A percentile compares a stretch with the other conserved stretches of the same genome.
Evolutionary conservation across 2,888 invertebrate genomes (phyloP).

Genomic region (Platycheirus rosarum): DNA sequence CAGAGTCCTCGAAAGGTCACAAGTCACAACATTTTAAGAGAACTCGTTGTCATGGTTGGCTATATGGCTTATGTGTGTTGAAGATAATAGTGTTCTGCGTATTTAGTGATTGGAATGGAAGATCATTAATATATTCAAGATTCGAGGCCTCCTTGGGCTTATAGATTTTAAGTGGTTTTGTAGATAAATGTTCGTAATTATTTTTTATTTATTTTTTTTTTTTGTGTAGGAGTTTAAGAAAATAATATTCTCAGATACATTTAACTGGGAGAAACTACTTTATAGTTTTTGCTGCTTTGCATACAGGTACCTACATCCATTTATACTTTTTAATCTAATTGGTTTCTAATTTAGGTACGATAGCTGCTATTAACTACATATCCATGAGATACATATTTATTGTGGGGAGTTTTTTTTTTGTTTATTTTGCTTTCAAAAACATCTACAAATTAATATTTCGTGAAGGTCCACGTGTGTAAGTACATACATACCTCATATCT

Average conservation of each 20-base stretch:
- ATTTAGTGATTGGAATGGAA: conserved; percentile 1
- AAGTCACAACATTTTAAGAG: not conserved
- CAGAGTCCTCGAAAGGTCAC: conserved; percentile 67
- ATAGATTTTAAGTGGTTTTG: not conserved
- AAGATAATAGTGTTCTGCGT: not conserved
- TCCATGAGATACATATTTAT: no score
- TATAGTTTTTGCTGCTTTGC: no score
- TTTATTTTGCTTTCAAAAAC: no score
- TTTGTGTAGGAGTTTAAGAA: not conserved
- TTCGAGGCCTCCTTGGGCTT: conserved; percentile 49
- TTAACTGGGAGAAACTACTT: no score
- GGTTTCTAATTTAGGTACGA: no score
- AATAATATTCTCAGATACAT: not conserved
- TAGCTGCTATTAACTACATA: no score
- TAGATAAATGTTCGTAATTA: not conserved
- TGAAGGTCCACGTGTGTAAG: no score
- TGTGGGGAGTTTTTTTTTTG: no score
- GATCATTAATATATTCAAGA: conserved; percentile 12
- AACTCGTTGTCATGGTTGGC: conserved; percentile 3
- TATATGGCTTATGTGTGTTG: not conserved
- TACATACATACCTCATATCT: no score
- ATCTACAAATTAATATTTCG: no score
- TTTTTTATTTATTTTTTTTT: not conserved
- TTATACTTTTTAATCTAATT: no score
- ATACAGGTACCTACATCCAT: no score